Evolutionary conservation across 2,888 invertebrate genomes (phyloP).

Genomic region (Aethes cnicana): DNA sequence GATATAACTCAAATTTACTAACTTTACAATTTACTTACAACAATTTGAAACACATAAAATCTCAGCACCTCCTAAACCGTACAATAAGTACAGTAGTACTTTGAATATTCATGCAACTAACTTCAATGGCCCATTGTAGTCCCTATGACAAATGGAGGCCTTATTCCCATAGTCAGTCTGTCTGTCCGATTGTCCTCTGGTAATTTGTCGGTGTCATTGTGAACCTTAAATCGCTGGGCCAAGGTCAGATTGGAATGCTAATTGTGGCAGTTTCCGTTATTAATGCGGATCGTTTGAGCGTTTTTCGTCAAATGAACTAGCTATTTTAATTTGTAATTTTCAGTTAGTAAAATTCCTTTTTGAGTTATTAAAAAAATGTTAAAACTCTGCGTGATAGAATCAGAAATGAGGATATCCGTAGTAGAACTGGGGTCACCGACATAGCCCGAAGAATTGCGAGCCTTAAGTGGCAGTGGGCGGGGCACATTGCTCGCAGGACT

Average conservation of each 20-base stretch:
- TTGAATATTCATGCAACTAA: conserved; percentile 55
- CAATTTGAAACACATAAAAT: background rate
- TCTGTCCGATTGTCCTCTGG: conserved; percentile 51
- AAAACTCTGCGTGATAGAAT: too few species aligned
- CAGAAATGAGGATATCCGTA: too few species aligned
- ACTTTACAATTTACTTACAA: too few species aligned
- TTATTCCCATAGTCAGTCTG: conserved; percentile 57
- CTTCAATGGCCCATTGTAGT: conserved; percentile 62
- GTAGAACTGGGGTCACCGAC: too few species aligned
- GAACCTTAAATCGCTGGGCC: conserved; percentile 33
- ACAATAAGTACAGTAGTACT: conserved; percentile 20
- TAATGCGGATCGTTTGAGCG: conserved; percentile 18
- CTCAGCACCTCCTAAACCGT: too few species aligned
- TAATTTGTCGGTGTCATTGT: conserved; percentile 45
- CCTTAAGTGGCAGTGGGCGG: too few species aligned
- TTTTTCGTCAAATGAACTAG: conserved; percentile 3
- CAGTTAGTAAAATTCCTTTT: too few species aligned
- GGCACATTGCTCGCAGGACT: too few species aligned
- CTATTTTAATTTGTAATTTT: conserved; percentile 4
- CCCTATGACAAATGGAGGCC: conserved; percentile 64
- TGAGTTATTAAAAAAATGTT: too few species aligned
- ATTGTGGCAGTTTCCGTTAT: conserved; percentile 20
- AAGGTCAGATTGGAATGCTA: conserved; percentile 39
- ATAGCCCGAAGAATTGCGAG: too few species aligned
- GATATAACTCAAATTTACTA: too few species aligned